phyloP scores from a whole-genome alignment of 2,113 vertebrate species.

The Mixornis gularis region DNA sequence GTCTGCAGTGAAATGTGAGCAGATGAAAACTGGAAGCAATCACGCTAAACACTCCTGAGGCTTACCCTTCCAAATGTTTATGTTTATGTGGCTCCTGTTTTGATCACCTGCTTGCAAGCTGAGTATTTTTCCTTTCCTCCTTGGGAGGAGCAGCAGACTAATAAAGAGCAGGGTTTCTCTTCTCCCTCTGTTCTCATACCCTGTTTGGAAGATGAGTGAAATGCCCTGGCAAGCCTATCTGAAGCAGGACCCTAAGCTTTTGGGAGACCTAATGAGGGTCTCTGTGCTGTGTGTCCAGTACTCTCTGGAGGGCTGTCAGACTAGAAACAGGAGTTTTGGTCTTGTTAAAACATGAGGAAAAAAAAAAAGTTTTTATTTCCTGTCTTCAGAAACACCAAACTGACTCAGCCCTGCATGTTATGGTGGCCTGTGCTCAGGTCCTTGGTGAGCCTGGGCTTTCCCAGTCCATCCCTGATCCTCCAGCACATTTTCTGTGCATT shows the following conservation, averaged over 20 bases:
- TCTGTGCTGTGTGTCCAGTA: neutral
- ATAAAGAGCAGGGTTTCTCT: neutral
- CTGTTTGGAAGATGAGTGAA: neutral
- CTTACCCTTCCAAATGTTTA: neutral
- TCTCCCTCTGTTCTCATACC: neutral
- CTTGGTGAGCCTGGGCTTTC: neutral
- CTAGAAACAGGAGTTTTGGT: neutral
- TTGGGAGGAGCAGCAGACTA: neutral
- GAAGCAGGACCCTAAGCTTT: neutral
- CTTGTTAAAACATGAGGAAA: neutral
- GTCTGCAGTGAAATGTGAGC: neutral
- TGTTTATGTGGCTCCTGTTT: neutral
- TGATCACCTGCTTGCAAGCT: neutral
- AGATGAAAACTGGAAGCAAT: neutral
- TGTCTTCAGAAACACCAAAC: neutral
- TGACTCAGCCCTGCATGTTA: neutral
- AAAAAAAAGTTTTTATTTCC: neutral
- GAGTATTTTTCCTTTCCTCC: neutral
- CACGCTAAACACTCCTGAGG: neutral
- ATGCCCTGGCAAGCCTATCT: neutral
- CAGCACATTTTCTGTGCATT: neutral
- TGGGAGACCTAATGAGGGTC: neutral
- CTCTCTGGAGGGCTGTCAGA: neutral
- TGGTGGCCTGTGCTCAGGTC: accelerated
- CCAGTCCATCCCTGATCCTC: too few relatives aligned